These are phyloP conservation scores for Meghimatium bilineatum DNA, from an alignment of 2,888 invertebrate genomes.

Conservation along the genomic window DNA sequence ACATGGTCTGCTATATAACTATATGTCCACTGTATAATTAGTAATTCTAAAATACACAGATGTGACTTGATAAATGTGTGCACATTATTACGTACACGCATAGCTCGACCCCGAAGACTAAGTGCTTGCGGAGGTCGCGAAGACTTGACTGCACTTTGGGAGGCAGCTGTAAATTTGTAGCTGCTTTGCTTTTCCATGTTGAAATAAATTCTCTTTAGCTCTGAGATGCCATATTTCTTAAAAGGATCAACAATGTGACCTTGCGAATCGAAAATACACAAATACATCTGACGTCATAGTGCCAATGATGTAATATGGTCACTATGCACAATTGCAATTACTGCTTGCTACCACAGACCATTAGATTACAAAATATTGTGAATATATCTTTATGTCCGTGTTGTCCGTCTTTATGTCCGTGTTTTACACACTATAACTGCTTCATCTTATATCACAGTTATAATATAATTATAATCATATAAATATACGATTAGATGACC, in stretches of 20 bases:
- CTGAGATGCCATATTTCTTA: background rate
- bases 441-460: no score
- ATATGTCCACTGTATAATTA: no score
- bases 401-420: no score
- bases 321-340: background rate
- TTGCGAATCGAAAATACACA: background rate
- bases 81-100: conserved; percentile 20
- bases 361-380: no score
- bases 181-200: conserved; percentile 14
- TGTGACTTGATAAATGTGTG: no score
- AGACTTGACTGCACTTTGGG: conserved; percentile 7
- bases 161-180: conserved; percentile 11
- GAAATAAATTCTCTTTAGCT: background rate
- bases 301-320: background rate
- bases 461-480: no score
- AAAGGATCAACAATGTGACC: background rate
- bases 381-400: no score
- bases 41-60: no score
- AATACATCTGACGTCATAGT: conserved; percentile 5
- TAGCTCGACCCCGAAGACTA: conserved; percentile 19
- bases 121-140: background rate
- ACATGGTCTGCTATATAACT: no score
- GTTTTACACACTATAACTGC: no score
- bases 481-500: no score
- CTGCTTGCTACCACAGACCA: background rate